A percentile compares a stretch with the other conserved stretches of the same genome.
These are phyloP conservation scores for Lutraria rhynchaena DNA, from an alignment of 1,140 invertebrate genomes.

Conservation along the genomic window DNA sequence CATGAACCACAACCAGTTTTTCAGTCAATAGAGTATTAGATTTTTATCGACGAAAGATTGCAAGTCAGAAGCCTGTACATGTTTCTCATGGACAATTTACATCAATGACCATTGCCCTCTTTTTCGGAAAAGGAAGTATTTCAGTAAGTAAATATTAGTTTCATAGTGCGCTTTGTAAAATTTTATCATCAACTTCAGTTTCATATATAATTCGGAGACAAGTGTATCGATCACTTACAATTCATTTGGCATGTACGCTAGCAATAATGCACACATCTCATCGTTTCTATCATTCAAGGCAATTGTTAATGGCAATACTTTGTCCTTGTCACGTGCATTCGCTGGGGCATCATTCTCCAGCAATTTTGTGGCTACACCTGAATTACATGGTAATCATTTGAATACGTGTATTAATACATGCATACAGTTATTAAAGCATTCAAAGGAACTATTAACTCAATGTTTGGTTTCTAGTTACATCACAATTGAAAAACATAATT, in stretches of 20 bases:
- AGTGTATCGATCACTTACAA: conserved; percentile 61
- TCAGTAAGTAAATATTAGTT: too few relatives aligned
- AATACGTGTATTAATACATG: too few relatives aligned
- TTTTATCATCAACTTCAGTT: too few relatives aligned
- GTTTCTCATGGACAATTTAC: too few relatives aligned
- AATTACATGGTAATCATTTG: neutral
- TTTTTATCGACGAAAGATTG: too few relatives aligned
- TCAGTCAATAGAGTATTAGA: too few relatives aligned
- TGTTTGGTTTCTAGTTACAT: neutral
- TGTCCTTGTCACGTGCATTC: conserved; percentile 66
- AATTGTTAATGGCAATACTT: conserved; percentile 66
- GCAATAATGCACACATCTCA: conserved; percentile 70
- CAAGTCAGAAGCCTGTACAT: too few relatives aligned
- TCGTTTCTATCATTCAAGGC: conserved; percentile 71
- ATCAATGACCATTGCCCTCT: too few relatives aligned
- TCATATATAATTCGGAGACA: neutral
- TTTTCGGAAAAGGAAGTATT: too few relatives aligned
- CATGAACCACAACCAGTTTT: too few relatives aligned
- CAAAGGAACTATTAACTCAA: neutral
- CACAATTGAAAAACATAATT: neutral
- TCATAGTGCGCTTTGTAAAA: too few relatives aligned
- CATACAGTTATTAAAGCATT: too few relatives aligned
- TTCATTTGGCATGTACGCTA: conserved; percentile 72
- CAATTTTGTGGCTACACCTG: conserved; percentile 70
- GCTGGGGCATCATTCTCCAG: conserved; percentile 74